Evolutionary conservation across 2,797 vertebrate species (phyloP).

Genomic region (Falco naumanni): DNA sequence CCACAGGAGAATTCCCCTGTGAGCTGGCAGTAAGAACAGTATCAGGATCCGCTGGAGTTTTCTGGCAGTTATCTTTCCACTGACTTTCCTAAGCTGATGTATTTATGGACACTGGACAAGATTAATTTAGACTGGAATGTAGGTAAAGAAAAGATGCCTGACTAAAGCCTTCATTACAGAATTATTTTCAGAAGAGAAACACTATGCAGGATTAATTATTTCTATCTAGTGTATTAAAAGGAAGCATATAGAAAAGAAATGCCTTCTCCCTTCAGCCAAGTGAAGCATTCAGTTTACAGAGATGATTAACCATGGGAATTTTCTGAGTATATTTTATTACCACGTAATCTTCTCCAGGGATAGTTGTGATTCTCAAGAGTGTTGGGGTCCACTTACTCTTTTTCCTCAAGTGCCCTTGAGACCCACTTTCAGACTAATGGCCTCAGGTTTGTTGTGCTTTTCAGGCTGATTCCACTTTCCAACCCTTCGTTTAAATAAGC

Average conservation of each 20-base stretch:
- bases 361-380: constrained; percentile 23
- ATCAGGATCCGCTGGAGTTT: constrained; percentile 2
- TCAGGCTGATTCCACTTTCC: background rate
- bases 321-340: constrained; percentile 16
- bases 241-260: background rate
- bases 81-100: constrained; percentile 63
- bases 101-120: constrained; percentile 54
- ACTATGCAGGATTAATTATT: background rate
- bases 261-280: constrained; percentile 35
- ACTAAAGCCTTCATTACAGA: background rate
- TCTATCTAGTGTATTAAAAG: constrained; percentile 7
- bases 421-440: constrained; percentile 19
- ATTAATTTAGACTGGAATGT: constrained; percentile 36
- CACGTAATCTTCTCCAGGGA: constrained; percentile 13
- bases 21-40: background rate
- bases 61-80: constrained; percentile 44
- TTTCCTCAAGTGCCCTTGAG: constrained; percentile 40
- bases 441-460: constrained; percentile 41
- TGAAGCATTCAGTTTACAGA: constrained; percentile 37
- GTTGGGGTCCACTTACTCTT: constrained; percentile 50
- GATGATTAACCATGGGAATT: constrained; percentile 54
- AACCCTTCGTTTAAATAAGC: background rate
- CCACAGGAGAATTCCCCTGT: background rate
- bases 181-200: constrained; percentile 39
- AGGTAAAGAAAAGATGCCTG: constrained; percentile 43